A percentile compares a stretch with the other conserved stretches of the same genome.
phyloP scores from a whole-genome alignment of 1,140 invertebrate species.

The Melanaphis sacchari region DNA sequence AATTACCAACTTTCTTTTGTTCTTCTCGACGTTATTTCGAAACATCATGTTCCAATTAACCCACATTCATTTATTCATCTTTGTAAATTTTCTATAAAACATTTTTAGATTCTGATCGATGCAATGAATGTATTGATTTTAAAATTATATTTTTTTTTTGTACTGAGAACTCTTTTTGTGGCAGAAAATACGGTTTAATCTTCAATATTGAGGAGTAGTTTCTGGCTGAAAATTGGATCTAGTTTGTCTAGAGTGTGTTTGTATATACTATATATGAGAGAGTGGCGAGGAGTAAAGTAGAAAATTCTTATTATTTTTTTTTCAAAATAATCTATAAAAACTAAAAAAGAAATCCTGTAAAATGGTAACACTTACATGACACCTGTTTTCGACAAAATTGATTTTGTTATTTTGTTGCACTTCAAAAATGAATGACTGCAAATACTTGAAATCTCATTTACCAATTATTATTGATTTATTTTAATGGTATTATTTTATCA shows the following conservation, averaged over 20 bases:
- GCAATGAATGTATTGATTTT: too few species aligned
- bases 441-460: neutral
- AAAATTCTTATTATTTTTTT: neutral
- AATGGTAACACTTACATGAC: neutral
- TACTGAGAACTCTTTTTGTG: neutral
- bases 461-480: neutral
- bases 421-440: neutral
- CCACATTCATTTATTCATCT: too few species aligned
- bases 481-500: neutral
- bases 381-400: neutral
- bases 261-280: neutral
- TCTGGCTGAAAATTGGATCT: neutral
- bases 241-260: neutral
- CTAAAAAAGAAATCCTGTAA: neutral
- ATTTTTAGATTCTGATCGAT: too few species aligned
- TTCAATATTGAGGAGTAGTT: neutral
- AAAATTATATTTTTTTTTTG: too few species aligned
- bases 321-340: neutral
- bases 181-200: too few species aligned
- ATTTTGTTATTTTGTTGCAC: neutral
- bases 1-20: too few species aligned
- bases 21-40: too few species aligned
- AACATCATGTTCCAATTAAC: too few species aligned
- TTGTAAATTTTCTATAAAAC: too few species aligned
- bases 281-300: neutral